Evolutionary conservation across 2,797 vertebrate genomes (phyloP).

Genomic region (Holocentrus rufus): DNA sequence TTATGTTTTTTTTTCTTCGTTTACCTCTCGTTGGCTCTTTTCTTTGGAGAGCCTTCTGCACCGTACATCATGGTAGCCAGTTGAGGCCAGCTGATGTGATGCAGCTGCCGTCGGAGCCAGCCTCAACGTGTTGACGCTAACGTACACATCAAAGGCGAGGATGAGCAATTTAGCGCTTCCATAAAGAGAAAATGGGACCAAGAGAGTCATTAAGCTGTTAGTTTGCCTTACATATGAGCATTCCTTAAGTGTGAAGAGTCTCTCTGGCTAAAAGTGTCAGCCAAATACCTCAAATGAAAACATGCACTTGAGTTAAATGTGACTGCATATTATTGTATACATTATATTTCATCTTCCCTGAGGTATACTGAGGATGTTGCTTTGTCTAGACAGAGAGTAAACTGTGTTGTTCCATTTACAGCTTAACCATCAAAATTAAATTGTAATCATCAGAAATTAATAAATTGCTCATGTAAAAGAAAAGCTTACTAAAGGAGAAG

Average conservation of each 20-base stretch:
- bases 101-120: conserved; percentile 83
- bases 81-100: conserved; percentile 77
- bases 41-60: conserved; percentile 87
- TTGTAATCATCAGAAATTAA: too few species aligned
- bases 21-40: conserved; percentile 88
- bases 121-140: conserved; percentile 57
- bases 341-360: conserved; percentile 28
- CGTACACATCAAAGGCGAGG: conserved; percentile 67
- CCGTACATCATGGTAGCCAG: conserved; percentile 88
- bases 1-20: conserved; percentile 69
- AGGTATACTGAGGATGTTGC: conserved; percentile 8
- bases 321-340: conserved; percentile 38
- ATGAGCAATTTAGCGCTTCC: conserved; percentile 60
- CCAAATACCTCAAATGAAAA: conserved; percentile 58
- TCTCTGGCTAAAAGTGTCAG: conserved; percentile 25
- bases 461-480: too few species aligned
- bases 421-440: neutral
- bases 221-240: conserved; percentile 58
- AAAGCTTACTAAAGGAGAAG: too few species aligned
- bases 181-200: conserved; percentile 50
- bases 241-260: conserved; percentile 43
- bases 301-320: conserved; percentile 33
- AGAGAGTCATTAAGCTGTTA: conserved; percentile 61
- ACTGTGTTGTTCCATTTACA: conserved; percentile 3
- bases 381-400: conserved; percentile 8